Conservation (phyloP, 1,140 invertebrate genomes). For the Augochlora pura region DNA sequence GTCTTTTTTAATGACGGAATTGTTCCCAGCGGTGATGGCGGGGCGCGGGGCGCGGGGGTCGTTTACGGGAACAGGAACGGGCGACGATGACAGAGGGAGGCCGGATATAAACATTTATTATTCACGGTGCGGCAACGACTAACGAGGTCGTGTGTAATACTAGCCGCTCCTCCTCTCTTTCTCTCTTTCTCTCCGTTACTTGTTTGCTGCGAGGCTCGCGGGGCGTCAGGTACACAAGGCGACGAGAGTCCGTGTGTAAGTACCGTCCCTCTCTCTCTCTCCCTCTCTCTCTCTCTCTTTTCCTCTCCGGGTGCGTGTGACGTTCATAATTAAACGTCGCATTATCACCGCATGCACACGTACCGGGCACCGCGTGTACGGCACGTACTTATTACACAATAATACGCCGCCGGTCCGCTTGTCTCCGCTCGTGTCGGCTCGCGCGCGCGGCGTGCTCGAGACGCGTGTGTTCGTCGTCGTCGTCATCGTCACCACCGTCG, state of each 20-base stretch:
- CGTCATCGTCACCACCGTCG: too few relatives aligned
- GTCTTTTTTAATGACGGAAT: conserved; percentile 27
- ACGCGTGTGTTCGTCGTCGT: too few relatives aligned
- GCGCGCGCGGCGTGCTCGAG: too few relatives aligned
- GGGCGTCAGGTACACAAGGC: conserved; percentile 14
- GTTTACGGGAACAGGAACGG: conserved; percentile 58
- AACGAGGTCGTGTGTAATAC: conserved; percentile 69
- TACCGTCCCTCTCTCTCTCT: conserved; percentile 29
- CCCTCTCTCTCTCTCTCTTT: conserved; percentile 17
- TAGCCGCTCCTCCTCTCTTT: conserved; percentile 35
- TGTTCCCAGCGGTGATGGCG: conserved; percentile 32
- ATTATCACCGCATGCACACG: conserved; percentile 51
- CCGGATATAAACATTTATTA: conserved; percentile 72
- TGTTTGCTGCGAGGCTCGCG: too few relatives aligned
- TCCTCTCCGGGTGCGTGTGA: conserved; percentile 29
- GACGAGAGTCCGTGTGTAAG: conserved; percentile 18
- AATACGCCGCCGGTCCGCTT: conserved; percentile 3
- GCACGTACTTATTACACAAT: conserved; percentile 56
- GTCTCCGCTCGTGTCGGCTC: too few relatives aligned
- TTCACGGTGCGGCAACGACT: conserved; percentile 64
- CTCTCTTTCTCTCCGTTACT: conserved; percentile 13
- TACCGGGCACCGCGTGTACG: conserved; percentile 28
- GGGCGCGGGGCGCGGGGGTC: too few relatives aligned
- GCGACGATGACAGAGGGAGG: conserved; percentile 49
- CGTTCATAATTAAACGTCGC: conserved; percentile 69